Base-by-base conservation (phyloP, 2,797 vertebrate genomes). In the Eulemur rubriventer region DNA sequence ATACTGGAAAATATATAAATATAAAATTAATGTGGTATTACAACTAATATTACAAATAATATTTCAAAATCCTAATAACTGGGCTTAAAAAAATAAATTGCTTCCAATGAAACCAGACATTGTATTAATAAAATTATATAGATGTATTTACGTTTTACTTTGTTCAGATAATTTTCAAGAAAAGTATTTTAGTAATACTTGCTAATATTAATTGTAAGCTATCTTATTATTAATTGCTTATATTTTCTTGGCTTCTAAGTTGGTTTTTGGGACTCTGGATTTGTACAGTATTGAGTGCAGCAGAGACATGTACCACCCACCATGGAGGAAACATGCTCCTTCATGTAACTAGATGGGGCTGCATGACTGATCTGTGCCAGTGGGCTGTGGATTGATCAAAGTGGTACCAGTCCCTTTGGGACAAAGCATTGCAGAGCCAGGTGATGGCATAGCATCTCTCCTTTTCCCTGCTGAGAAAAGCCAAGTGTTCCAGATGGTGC, bases 61-160 rank as follows among this genome's bases (percentile, higher is more conserved):
- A 86, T 61, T 72, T 65, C 75, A 95, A 95, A 89, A 48, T 92
- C 18, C 80, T 92, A 89, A 70, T 75, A 72, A 86, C 33, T 63
- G 46, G 38, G 35, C 83, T 79, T 65, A 69, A 63, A 91, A 73
- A 75, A 76, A 79, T 43, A 67, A 91, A 89, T 86, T 86, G 70
- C 24, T 89, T 87, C 83, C 70, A 70, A 26, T 76, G 89, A 97
- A 93, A 52, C 7, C 38, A 94, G 55, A 83, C 67, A 80, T 33
- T 46, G 24, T 46, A 59, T 26, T 26, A 59, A 59, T 59, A 48
- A 94, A 94, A 82, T 82, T 35, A 63, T 41, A 69, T 14, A 69
- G 80, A 57, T 81, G 5, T 11, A 67, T 67, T 84, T 88, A n/a
- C n/a, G 90, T 92, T 93, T 70, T 61, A 89, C 16, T 95, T 88